Percentiles rank a stretch among this genome's conserved stretches.
Conservation (phyloP, 2,113 vertebrate genomes). For the Phodopus roborovskii region DNA sequence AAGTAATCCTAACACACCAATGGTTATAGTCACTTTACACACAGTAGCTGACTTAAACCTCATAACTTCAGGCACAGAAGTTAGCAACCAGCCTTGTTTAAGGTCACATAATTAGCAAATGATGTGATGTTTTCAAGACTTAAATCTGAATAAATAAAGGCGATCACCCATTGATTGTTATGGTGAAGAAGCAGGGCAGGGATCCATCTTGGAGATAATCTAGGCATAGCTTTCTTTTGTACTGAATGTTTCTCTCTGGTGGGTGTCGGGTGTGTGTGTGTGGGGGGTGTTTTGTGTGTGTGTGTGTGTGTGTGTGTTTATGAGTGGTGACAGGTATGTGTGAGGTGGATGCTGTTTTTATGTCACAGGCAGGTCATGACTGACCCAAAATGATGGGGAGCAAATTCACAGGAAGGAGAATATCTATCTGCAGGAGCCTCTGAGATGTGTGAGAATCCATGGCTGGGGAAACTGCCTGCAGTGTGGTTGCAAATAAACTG, state of each 20-base stretch:
- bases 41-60: not conserved
- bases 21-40: not conserved
- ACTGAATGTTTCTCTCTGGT: not conserved
- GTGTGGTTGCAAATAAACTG: not conserved
- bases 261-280: not conserved
- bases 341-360: not conserved
- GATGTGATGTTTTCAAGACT: not conserved
- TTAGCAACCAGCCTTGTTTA: not conserved
- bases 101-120: not conserved
- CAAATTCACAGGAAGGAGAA: not conserved
- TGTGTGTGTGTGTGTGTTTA: not conserved
- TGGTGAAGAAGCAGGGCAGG: not conserved
- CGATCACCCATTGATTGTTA: not conserved
- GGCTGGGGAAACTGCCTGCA: not conserved
- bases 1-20: not conserved
- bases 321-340: not conserved
- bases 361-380: rapidly evolving
- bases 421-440: not conserved
- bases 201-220: not conserved
- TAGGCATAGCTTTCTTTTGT: not conserved
- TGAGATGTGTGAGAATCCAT: not conserved
- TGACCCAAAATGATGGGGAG: not conserved
- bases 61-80: not conserved
- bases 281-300: too few species aligned
- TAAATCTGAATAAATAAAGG: not conserved